Conservation (phyloP, 2,113 vertebrate genomes). For the Pygoscelis antarcticus region DNA sequence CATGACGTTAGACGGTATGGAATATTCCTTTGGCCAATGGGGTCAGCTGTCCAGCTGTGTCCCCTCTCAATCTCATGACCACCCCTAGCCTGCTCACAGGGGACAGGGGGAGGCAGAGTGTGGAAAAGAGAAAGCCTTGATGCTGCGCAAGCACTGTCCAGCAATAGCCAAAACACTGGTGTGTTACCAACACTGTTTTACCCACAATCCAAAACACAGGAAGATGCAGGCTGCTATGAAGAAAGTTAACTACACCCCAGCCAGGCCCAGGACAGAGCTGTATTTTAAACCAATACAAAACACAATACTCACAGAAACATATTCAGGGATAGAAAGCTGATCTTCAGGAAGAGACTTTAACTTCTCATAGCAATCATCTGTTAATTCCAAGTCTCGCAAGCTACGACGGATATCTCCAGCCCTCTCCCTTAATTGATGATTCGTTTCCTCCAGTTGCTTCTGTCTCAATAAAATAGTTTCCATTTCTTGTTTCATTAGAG, state of each 20-base stretch:
- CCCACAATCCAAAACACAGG: not conserved
- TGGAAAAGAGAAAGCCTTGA: not conserved
- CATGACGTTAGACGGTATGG: fast-evolving
- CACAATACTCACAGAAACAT: slow-evolving; percentile 86
- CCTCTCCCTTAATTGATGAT: slow-evolving; percentile 87
- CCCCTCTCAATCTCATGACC: not conserved
- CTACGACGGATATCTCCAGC: slow-evolving; percentile 88
- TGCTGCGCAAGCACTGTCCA: not conserved
- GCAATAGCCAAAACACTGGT: not conserved
- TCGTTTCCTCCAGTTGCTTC: slow-evolving; percentile 93
- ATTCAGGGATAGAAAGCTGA: slow-evolving; percentile 91
- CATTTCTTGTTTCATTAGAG: slow-evolving; percentile 94
- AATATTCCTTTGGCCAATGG: not conserved
- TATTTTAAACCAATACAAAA: not conserved
- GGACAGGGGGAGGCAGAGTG: not conserved
- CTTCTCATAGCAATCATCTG: slow-evolving; percentile 83
- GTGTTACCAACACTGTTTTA: not conserved
- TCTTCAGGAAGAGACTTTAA: slow-evolving; percentile 87
- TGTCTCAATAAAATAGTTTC: slow-evolving; percentile 89
- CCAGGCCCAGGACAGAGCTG: not conserved
- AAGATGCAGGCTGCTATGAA: not conserved
- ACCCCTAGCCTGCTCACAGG: not conserved
- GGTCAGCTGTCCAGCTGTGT: not conserved
- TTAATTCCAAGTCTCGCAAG: slow-evolving; percentile 88
- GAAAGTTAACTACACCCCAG: not conserved